Evolutionary conservation across 1,140 invertebrate species (phyloP), one percentile per base, ranked within the genome.

Genomic region (Drosophila virilis): DNA sequence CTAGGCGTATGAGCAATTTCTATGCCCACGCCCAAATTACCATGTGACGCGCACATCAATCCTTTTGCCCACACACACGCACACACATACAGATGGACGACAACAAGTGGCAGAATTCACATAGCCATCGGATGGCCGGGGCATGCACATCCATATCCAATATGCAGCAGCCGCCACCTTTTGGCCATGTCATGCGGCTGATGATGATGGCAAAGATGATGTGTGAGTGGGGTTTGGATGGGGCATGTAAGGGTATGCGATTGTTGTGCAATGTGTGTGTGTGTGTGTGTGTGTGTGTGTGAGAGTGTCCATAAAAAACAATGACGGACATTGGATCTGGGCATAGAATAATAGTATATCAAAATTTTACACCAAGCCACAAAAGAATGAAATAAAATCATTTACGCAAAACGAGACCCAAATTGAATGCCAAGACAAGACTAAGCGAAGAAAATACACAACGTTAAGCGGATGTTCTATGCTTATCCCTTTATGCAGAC

Each of bases 281-380:
- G 1, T 22, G 22, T 22, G 22, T 22, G 22, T 22, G 22, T 22
- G 22, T 22, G 22, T 28, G 22, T 28, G 22, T 28, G 22, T 5
- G 22, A 5, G 22, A 32, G 71, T 51, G 60, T 59, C 59, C 80
- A 88, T 82, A 84, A 88, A 88, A 88, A 88, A 86, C 85, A 88
- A 88, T 88, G 80, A 88, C 59, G 84, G 84, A 88, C 77, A 90
- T 61, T 89, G 61, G 62, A 69, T 69, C 43, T 68, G 79, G 83
- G 84, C 84, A 74, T 88, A 84, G 77, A 88, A 88, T 88, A 88
- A 88, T 88, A 88, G 83, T 84, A 89, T 81, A 89, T 88, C 73
- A 88, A 88, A 79, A 89, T 78, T 78, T 84, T 89, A 78, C 83
- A 88, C 74, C 59, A 75, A 62, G 52, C 45, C 65, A 15, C 68